phyloP scores from a whole-genome alignment of 2,113 vertebrate species.

The Rhea americana region DNA sequence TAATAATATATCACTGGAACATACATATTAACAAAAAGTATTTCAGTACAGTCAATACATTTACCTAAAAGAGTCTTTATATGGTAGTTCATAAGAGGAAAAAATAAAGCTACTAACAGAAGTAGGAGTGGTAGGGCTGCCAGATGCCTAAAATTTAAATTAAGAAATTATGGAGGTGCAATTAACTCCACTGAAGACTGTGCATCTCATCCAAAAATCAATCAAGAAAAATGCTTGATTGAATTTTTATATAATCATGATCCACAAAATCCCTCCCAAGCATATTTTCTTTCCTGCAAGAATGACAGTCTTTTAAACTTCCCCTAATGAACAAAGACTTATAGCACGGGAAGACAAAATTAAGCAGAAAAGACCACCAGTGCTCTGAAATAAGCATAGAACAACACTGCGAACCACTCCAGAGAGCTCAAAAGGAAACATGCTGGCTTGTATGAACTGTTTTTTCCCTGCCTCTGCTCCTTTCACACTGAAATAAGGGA shows the following conservation, averaged over 20 bases:
- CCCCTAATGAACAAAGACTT: conserved; percentile 7
- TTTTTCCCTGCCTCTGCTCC: background rate
- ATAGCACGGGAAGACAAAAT: background rate
- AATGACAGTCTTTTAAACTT: background rate
- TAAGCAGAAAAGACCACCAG: background rate
- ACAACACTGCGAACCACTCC: background rate
- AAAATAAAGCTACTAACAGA: background rate
- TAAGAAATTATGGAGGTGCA: background rate
- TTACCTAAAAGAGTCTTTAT: background rate
- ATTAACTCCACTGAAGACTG: conserved; percentile 16
- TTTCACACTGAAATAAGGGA: background rate
- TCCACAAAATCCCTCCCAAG: conserved; percentile 4
- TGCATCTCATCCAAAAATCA: background rate
- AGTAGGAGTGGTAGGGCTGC: background rate
- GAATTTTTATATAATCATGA: conserved; percentile 29
- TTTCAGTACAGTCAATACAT: background rate
- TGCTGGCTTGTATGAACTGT: background rate
- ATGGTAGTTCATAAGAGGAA: background rate
- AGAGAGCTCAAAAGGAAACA: background rate
- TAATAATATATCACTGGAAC: background rate
- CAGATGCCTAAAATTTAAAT: conserved; percentile 10
- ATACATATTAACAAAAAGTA: background rate
- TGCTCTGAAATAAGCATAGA: background rate
- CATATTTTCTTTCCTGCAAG: background rate
- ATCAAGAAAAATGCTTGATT: conserved; percentile 16